Evolutionary conservation across 2,888 invertebrate species (phyloP).

Genomic region (Girardia tigrina): DNA sequence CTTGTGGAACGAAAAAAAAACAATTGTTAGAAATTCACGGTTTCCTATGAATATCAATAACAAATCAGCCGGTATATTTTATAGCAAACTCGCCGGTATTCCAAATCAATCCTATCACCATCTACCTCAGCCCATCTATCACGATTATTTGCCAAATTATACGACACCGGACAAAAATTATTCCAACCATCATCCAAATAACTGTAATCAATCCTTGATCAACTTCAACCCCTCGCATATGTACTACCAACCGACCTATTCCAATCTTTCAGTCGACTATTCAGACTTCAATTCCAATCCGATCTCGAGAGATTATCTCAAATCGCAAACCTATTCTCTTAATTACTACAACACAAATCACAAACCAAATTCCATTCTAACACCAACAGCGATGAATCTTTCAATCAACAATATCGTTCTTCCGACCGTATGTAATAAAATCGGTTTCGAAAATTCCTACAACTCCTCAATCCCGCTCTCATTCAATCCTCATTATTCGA

Average conservation of each 20-base stretch:
- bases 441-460: background rate
- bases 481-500: background rate
- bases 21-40: background rate
- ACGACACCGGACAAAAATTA: background rate
- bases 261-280: background rate
- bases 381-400: background rate
- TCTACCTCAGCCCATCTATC: constrained; percentile 6
- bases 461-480: background rate
- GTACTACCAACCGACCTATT: background rate
- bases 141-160: background rate
- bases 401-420: constrained; percentile 6
- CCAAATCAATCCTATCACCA: constrained; percentile 15
- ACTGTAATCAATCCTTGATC: background rate
- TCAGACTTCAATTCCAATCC: background rate
- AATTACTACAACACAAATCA: background rate
- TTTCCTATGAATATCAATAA: background rate
- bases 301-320: background rate
- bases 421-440: background rate
- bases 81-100: background rate
- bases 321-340: background rate
- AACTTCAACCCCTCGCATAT: background rate
- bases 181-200: background rate
- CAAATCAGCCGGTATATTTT: constrained; percentile 23
- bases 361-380: background rate
- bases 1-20: constrained; percentile 13